Conservation (phyloP, 2,888 invertebrate species). For the Dicyrtoma fusca region DNA sequence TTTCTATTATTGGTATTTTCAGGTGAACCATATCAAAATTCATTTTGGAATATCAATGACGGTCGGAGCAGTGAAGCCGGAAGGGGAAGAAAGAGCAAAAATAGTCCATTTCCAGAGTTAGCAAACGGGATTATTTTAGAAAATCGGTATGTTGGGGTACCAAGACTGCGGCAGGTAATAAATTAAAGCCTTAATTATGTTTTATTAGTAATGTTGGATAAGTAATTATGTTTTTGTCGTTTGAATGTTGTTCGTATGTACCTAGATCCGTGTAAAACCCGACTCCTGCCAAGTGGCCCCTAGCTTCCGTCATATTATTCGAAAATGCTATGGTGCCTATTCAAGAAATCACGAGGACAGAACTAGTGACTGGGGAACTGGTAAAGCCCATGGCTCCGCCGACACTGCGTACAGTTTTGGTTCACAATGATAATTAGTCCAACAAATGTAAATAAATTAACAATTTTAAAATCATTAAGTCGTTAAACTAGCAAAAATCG, state of each 20-base stretch:
- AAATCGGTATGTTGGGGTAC: conserved; percentile 62
- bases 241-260: conserved; percentile 21
- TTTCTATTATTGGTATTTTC: too few species aligned
- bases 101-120: not conserved
- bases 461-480: not conserved
- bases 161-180: conserved; percentile 60
- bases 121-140: conserved; percentile 60
- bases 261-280: conserved; percentile 38
- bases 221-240: not conserved
- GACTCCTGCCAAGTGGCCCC: conserved; percentile 39
- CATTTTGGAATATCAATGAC: too few species aligned
- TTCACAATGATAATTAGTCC: not conserved
- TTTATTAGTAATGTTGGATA: not conserved
- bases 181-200: not conserved
- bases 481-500: not conserved
- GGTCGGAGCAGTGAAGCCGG: not conserved
- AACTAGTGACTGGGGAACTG: not conserved
- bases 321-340: conserved; percentile 42
- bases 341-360: conserved; percentile 19
- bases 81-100: too few species aligned
- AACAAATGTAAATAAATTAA: not conserved
- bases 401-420: not conserved
- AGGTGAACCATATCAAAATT: too few species aligned
- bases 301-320: conserved; percentile 30
- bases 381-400: too few species aligned